Percentiles rank a stretch among this genome's conserved stretches.
Conservation (phyloP, 2,113 vertebrate species). For the Xenopus laevis region DNA sequence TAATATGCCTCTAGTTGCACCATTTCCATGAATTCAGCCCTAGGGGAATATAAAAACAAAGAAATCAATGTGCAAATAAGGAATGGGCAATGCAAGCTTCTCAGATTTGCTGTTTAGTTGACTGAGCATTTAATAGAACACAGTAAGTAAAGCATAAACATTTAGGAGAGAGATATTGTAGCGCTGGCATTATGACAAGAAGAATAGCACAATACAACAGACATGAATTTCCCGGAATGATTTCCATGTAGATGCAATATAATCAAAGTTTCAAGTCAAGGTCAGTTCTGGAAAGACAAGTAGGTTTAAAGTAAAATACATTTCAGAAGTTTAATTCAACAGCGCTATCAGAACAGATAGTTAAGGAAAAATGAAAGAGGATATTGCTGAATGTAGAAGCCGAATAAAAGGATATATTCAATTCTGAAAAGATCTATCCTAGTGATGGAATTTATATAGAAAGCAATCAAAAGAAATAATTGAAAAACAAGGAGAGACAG, state of each 20-base stretch:
- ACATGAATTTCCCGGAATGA: neutral
- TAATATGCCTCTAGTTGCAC: no score
- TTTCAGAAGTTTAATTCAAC: constrained; percentile 32
- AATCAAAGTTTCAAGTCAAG: constrained; percentile 23
- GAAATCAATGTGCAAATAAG: no score
- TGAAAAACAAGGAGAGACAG: constrained; percentile 25
- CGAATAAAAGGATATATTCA: constrained; percentile 30
- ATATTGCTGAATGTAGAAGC: constrained; percentile 26
- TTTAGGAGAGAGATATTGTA: neutral
- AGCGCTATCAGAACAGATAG: constrained; percentile 15
- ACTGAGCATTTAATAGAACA: neutral
- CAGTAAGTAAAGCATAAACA: neutral
- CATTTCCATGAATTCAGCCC: no score
- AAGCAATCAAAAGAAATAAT: constrained; percentile 37
- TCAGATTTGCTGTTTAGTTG: neutral
- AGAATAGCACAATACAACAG: neutral
- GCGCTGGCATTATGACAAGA: neutral
- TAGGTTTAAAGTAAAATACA: constrained; percentile 15
- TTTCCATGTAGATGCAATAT: constrained; percentile 3
- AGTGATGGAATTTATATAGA: constrained; percentile 40
- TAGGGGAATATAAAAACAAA: no score
- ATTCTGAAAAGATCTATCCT: constrained; percentile 26
- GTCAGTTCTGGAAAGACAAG: constrained; percentile 15
- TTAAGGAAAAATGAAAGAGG: constrained; percentile 37
- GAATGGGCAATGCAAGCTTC: no score